Conservation (phyloP, 2,888 invertebrate genomes). For the Emmelina monodactyla region DNA sequence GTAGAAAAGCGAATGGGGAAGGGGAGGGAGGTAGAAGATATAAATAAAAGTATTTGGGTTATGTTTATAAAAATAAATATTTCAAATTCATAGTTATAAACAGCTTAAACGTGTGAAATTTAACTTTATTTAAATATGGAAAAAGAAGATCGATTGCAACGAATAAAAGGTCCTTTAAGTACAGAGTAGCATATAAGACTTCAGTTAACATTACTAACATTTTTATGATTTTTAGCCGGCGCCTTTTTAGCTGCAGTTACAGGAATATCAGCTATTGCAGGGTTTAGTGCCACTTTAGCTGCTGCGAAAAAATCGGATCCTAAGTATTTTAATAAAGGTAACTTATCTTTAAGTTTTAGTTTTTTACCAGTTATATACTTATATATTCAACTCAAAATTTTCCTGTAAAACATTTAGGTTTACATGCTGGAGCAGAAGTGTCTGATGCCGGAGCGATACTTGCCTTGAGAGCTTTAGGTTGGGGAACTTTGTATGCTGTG, state of each 20-base stretch:
- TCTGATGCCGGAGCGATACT: conserved; percentile 80
- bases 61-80: too few species aligned
- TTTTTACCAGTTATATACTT: background rate
- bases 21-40: too few species aligned
- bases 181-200: background rate
- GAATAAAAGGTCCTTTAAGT: conserved; percentile 56
- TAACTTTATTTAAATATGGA: conserved; percentile 20
- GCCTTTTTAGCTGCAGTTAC: conserved; percentile 76
- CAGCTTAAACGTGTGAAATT: background rate
- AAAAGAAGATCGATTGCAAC: conserved; percentile 42
- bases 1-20: too few species aligned
- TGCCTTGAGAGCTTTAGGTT: conserved; percentile 84
- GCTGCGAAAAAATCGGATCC: conserved; percentile 83
- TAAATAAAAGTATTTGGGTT: too few species aligned
- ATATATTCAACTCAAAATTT: background rate
- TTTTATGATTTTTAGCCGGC: conserved; percentile 60
- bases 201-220: background rate
- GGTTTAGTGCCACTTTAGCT: conserved; percentile 82
- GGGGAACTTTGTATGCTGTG: conserved; percentile 89
- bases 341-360: background rate
- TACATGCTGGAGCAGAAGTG: conserved; percentile 67
- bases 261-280: conserved; percentile 80
- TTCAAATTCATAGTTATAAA: too few species aligned
- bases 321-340: conserved; percentile 77
- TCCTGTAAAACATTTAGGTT: conserved; percentile 38